Percentiles rank a stretch among this genome's conserved stretches.
Evolutionary conservation across 1,140 invertebrate species (phyloP).

Genomic region (Caenorhabditis briggsae): DNA sequence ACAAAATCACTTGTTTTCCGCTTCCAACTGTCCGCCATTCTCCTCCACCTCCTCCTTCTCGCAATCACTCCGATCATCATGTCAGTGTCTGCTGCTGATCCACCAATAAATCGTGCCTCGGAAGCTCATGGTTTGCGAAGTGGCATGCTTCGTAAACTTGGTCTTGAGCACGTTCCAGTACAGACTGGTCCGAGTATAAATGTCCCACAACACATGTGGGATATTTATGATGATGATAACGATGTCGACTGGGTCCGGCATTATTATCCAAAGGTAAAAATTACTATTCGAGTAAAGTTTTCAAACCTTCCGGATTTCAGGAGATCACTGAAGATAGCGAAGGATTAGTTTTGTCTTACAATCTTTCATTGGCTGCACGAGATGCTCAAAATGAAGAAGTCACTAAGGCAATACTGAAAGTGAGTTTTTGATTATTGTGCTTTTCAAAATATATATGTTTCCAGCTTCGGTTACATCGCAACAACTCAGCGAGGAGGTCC

Average conservation of each 20-base stretch:
- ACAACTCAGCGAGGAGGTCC: conserved; percentile 41
- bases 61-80: conserved; percentile 13
- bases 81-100: not conserved
- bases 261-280: conserved; percentile 60
- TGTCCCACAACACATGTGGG: conserved; percentile 69
- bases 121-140: not conserved
- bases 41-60: conserved; percentile 36
- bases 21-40: conserved; percentile 55
- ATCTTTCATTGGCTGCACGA: conserved; percentile 41
- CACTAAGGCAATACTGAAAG: conserved; percentile 37
- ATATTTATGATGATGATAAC: conserved; percentile 66
- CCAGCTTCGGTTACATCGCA: conserved; percentile 47
- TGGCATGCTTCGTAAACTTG: conserved; percentile 47
- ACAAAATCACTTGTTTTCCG: conserved; percentile 49
- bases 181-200: conserved; percentile 52
- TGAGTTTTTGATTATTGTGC: not conserved
- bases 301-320: conserved; percentile 8
- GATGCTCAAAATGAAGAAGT: conserved; percentile 43
- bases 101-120: not conserved
- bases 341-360: conserved; percentile 58
- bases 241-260: conserved; percentile 66
- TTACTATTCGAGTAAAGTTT: not conserved
- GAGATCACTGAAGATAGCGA: conserved; percentile 43
- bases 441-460: not conserved
- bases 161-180: conserved; percentile 51